These are phyloP conservation scores for Augiades crinisus DNA, from an alignment of 2,888 invertebrate species.

Conservation along the genomic window DNA sequence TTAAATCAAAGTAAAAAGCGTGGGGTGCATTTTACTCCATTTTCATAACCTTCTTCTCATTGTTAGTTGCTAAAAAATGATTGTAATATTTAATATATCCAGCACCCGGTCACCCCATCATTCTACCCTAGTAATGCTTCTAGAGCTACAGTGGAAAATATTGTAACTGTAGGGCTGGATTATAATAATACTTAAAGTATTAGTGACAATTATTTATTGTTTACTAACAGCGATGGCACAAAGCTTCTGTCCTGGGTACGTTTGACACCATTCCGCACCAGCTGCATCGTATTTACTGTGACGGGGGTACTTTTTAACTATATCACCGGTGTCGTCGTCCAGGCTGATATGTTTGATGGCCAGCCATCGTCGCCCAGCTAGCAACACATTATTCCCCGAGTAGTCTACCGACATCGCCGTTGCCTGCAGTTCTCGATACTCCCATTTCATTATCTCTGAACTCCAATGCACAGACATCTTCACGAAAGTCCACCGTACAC, in stretches of 20 bases:
- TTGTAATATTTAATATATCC: no score
- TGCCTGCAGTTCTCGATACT: constrained; percentile 94
- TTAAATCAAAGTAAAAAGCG: no score
- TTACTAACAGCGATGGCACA: constrained; percentile 91
- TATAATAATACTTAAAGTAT: no score
- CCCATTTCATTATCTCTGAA: constrained; percentile 80
- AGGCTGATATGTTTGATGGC: constrained; percentile 88
- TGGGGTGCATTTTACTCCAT: no score
- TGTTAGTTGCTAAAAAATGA: no score
- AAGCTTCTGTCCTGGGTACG: constrained; percentile 86
- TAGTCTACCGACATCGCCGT: constrained; percentile 96
- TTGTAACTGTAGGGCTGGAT: no score
- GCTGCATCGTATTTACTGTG: constrained; percentile 97
- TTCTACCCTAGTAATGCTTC: no score
- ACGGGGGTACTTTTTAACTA: constrained; percentile 89
- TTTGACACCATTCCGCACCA: constrained; percentile 96
- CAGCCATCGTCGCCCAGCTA: constrained; percentile 91
- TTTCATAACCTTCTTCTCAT: no score
- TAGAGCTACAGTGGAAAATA: no score
- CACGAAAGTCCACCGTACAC: no score
- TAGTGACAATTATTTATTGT: neutral
- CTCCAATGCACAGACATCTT: constrained; percentile 75
- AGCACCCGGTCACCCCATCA: no score
- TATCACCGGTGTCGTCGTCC: constrained; percentile 84
- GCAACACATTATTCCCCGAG: constrained; percentile 90